Evolutionary conservation across 1,140 invertebrate genomes (phyloP).

Genomic region (Conus betulinus): DNA sequence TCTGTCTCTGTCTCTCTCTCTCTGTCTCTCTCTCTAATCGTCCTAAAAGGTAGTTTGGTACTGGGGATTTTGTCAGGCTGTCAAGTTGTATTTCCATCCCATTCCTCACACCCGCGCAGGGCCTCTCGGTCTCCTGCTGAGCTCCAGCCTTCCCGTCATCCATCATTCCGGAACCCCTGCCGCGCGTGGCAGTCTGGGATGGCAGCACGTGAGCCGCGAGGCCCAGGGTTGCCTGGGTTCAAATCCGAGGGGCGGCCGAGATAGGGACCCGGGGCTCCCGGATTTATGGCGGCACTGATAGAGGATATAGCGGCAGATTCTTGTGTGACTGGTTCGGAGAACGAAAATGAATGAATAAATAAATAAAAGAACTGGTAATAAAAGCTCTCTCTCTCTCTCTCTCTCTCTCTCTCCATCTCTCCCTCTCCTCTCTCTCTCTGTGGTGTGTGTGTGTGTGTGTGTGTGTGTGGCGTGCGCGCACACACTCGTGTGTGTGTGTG

Average conservation of each 20-base stretch:
- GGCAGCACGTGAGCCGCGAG: not conserved
- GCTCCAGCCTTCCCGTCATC: not conserved
- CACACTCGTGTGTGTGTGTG: too few relatives aligned
- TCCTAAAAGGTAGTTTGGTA: not conserved
- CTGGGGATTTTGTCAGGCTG: not conserved
- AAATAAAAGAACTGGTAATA: too few relatives aligned
- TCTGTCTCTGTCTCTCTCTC: too few relatives aligned
- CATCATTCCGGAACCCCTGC: conserved; percentile 4
- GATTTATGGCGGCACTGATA: not conserved
- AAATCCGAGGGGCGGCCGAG: not conserved
- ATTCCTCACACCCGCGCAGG: not conserved
- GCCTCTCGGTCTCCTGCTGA: not conserved
- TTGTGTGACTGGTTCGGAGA: not conserved
- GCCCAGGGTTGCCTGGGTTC: not conserved
- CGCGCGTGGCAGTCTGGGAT: not conserved
- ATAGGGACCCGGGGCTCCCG: not conserved
- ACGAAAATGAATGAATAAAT: not conserved
- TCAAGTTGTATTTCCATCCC: not conserved
- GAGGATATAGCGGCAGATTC: not conserved
- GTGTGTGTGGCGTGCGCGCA: too few relatives aligned
- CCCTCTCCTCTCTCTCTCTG: too few relatives aligned
- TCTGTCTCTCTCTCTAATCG: too few relatives aligned
- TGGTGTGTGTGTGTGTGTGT: too few relatives aligned
- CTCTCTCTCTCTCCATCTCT: too few relatives aligned
- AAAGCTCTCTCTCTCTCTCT: too few relatives aligned